Evolutionary conservation across 2,888 invertebrate genomes (phyloP), one percentile per base, ranked within the genome.

Genomic region (Athalia rosae): DNA sequence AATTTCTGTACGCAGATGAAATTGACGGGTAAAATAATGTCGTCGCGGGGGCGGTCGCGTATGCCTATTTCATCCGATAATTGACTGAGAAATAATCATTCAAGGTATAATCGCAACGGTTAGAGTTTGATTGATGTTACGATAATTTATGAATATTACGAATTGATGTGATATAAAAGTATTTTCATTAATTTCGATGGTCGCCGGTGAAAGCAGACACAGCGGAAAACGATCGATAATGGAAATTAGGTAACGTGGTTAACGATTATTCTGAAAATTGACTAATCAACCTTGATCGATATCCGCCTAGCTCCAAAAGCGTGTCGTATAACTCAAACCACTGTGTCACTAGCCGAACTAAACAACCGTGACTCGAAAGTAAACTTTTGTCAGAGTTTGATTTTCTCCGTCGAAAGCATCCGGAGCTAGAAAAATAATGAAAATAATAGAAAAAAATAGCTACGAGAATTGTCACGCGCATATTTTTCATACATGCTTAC

Each of bases 61-160:
- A 50, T 50, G 66, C 50, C 50, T 63, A 63, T 45, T 59, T 41
- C n/a, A 63, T n/a, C 9, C 1, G 43, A 67, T 67, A 67, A 67
- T 67, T 67, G 50, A 11, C 6, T 28, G 53, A 53, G 9, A 53
- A 8, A n/a, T 48, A 50, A 41, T 67, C 50, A 28, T 28, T 28
- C 28, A 53, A 3, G 28, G n/a, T n/a, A 53, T 67, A n/a, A 67
- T 67, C 50, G 50, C 11, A 28, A 53, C 41, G n/a, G 50, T 67
- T 53, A 41, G 13, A 41, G 3, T 53, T 50, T 67, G n/a, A 67
- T 67, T 41, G 41, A 67, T 66, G 15, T 6, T 50, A 67, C 53
- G 9, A 0, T 28, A 28, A 28, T 28, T 28, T 28, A 28, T 0
- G 28, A 28, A 28, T 0, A 28, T 28, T 28, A 28, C 1, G 1